Evolutionary conservation across 2,888 invertebrate species (phyloP), one percentile per base, ranked within the genome.

Genomic region (Scaeva pyrastri): DNA sequence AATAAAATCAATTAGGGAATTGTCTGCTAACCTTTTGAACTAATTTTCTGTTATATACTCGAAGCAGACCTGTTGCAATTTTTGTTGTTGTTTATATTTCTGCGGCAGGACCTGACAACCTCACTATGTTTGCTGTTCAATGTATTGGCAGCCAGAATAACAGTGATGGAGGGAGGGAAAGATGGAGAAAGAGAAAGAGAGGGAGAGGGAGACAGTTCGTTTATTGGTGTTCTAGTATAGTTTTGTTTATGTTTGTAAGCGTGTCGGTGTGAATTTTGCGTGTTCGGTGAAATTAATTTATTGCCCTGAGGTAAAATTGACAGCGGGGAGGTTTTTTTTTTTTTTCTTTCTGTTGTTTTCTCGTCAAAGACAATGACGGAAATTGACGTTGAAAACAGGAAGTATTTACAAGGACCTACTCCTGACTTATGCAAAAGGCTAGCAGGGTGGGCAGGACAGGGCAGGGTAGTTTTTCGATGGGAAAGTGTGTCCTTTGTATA

Each of bases 11-110:
- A 82, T 82, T 77, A 82, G 77, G 72, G 72, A 82, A 82, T 82
- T 82, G 82, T 82, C 76, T 82, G 82, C 74, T 83, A 74, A 73
- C 70, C 83, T 79, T 84, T 84, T 84, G 74, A 78, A 79, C 79
- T 74, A 84, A 78, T 84, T 84, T 84, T 70, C 62, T 71, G 41
- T 75, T 72, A 31, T 31, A n/a, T n/a, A n/a, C n/a, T n/a, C n/a
- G n/a, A n/a, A 50, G 36, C 7, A 70, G 39, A 84, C 83, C 74
- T 84, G 83, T 84, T 84, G 83, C 83, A 75, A 62, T 64, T 52
- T 52, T 50, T 19, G 48, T 60, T 68, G 31, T 14, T 52, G 8
- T 55, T 52, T 14, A 23, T 52, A 39, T 60, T 41, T 11, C 14
- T 60, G 39, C 39, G 39, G 39, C 5, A 31, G 12, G 21, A 41